Conservation (phyloP, 37 sponge, comb jelly and placozoan genomes). For the Hexactinellida sp. region DNA sequence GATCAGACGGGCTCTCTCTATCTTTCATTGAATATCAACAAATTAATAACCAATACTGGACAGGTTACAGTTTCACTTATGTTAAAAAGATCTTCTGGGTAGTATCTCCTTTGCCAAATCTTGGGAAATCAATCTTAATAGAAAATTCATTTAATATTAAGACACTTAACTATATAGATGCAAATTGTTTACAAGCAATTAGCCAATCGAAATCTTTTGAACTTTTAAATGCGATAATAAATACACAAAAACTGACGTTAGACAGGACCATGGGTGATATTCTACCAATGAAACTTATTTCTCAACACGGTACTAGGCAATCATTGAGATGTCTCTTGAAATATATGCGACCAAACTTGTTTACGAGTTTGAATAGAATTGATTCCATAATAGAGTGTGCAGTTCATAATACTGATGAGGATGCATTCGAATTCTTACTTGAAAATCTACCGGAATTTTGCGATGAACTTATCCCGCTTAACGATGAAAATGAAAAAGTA, state of each 20-base stretch:
- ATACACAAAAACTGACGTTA: neutral
- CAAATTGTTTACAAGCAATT: neutral
- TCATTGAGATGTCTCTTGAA: neutral
- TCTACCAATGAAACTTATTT: neutral
- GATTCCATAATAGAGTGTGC: neutral
- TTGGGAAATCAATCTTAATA: neutral
- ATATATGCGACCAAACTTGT: neutral
- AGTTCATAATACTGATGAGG: neutral
- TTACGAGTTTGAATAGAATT: neutral
- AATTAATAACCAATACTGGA: neutral
- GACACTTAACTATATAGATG: neutral
- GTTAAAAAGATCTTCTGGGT: neutral
- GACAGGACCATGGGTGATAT: neutral
- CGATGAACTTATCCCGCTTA: neutral
- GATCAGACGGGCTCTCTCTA: neutral
- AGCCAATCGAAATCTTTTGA: neutral
- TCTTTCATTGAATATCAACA: neutral
- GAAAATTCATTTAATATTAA: neutral
- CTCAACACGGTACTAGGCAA: neutral
- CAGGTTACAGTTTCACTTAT: neutral
- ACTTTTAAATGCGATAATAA: neutral
- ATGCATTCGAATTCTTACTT: neutral
- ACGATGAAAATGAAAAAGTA: neutral
- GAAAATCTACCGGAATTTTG: neutral
- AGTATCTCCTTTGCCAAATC: neutral